Evolutionary conservation across 1,140 invertebrate genomes (phyloP).

Genomic region (Caenorhabditis brenneri): DNA sequence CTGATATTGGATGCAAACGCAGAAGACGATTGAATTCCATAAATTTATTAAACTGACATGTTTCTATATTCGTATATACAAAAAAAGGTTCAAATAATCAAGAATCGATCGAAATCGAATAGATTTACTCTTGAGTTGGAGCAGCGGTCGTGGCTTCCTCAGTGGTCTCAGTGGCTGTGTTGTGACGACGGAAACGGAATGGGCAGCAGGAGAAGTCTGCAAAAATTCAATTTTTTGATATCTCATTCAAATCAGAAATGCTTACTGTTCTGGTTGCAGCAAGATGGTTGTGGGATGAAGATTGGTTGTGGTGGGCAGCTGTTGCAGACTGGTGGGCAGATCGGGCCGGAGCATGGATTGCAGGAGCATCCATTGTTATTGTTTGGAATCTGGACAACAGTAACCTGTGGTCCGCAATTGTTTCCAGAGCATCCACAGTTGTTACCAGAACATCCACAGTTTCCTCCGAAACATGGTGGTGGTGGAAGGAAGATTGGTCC

Average conservation of each 20-base stretch:
- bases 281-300: not conserved
- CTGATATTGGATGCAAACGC: too few species aligned
- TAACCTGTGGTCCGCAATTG: not conserved
- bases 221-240: not conserved
- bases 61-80: not conserved
- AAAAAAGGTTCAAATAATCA: too few species aligned
- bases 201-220: not conserved
- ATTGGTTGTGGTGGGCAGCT: constrained; percentile 21
- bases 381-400: not conserved
- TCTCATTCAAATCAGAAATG: not conserved
- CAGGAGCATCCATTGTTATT: constrained; percentile 19
- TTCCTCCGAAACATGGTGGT: constrained; percentile 7
- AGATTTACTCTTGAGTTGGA: constrained; percentile 17
- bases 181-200: constrained; percentile 29
- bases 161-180: not conserved
- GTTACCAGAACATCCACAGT: not conserved
- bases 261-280: constrained; percentile 12
- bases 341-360: not conserved
- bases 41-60: not conserved
- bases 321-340: not conserved
- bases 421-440: not conserved
- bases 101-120: not conserved
- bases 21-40: not conserved
- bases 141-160: not conserved
- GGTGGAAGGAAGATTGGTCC: constrained; percentile 12